Base-by-base conservation (phyloP, 2,113 vertebrate species). In the Columba livia region DNA sequence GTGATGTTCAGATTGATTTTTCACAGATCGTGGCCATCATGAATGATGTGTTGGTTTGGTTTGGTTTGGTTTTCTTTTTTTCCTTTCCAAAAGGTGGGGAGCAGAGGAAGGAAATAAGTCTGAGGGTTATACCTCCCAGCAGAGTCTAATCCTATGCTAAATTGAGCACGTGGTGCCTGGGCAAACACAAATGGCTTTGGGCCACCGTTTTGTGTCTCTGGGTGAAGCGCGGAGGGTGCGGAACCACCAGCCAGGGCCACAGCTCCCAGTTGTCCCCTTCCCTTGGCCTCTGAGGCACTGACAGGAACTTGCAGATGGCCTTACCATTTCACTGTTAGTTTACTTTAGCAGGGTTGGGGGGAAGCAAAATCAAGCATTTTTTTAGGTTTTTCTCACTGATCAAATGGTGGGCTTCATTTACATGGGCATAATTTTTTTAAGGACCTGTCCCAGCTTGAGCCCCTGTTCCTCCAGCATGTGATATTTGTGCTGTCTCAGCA, bases 1-100 rank as follows among this genome's bases (percentile, higher is more conserved):
- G 73, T 17, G 74, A 83, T 88, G 81, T 79, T 50, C 79, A 62
- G 85, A 77, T 28, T 75, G 67, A 51, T 88, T 97, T 97, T 94
- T 85, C 81, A 70, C 89, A 95, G 62, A 54, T 85, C 48, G 7
- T 6, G 32, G 82, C 34, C 66, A 25, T 85, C 32, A 10, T 16
- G 23, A 93, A 65, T 5, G 23, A 82, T 88, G 66, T 20, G 36
- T 14, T 23, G 1, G 18, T 57, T 31, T 57, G 48, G 47, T 18
- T 48, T 40, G 40, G 40, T 40, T 40, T 13, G 40, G 40, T 40
- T 23, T 60, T 57, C 50, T 48, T 44, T 81, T 51, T 64, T 65
- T 12, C 12, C 36, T 54, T 93, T 82, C 71, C 23, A 34, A 70
- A 85, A 81, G 11, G 11, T n/a, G 47, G 85, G 32, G 48, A 91